Conservation (phyloP, 2,888 invertebrate species). For the Bombylius discolor region DNA sequence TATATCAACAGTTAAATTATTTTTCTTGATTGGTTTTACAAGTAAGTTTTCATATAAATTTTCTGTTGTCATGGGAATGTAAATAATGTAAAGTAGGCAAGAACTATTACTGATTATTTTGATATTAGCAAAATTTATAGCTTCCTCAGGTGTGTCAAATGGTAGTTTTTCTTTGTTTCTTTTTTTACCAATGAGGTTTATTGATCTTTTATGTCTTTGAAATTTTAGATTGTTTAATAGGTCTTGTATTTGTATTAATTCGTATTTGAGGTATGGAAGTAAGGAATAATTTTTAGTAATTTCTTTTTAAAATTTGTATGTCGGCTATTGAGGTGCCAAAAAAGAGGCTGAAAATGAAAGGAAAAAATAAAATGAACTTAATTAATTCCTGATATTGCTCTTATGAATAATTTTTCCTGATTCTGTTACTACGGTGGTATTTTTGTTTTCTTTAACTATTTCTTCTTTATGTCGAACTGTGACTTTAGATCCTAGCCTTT, state of each 20-base stretch:
- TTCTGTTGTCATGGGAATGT: neutral
- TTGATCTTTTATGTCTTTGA: neutral
- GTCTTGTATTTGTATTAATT: neutral
- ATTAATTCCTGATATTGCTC: neutral
- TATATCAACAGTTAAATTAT: neutral
- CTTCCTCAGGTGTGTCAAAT: constrained; percentile 6
- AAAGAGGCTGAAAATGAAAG: neutral
- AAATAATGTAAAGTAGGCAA: neutral
- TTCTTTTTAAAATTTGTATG: constrained; percentile 6
- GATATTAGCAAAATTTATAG: constrained; percentile 6
- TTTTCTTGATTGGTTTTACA: constrained; percentile 1
- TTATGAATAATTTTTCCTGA: neutral
- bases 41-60: neutral
- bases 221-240: neutral
- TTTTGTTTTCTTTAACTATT: neutral
- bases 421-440: neutral
- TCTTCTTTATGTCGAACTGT: neutral
- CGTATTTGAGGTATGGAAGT: neutral
- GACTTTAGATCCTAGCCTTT: constrained; percentile 9
- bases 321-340: neutral
- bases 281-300: neutral
- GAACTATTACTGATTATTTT: constrained; percentile 5
- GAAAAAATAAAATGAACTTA: neutral
- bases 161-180: constrained; percentile 3
- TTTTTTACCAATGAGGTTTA: neutral